Conservation (phyloP, 2,888 invertebrate species). For the Euplexia lucipara region DNA sequence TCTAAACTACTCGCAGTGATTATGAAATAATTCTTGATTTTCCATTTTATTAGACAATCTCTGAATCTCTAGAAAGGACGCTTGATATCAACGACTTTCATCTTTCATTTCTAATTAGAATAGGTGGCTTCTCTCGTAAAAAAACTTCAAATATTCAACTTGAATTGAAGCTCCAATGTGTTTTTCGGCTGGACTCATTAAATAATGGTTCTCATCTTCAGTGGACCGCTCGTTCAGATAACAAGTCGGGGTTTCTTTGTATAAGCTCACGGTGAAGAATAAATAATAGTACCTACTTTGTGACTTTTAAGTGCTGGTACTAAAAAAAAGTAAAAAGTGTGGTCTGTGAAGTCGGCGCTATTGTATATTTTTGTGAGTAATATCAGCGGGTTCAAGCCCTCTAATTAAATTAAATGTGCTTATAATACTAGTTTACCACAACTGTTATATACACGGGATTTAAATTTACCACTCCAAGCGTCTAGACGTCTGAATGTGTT, state of each 20-base stretch:
- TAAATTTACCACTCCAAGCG: conserved; percentile 21
- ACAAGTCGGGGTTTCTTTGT: conserved; percentile 26
- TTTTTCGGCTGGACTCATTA: conserved; percentile 45
- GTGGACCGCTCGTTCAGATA: conserved; percentile 22
- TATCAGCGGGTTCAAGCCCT: not conserved
- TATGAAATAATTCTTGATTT: conserved; percentile 22
- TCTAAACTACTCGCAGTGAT: conserved; percentile 25
- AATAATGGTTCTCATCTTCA: conserved; percentile 28
- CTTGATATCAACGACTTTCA: conserved; percentile 31
- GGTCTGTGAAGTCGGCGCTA: conserved; percentile 4
- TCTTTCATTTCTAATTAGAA: conserved; percentile 48
- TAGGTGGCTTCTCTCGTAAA: conserved; percentile 34
- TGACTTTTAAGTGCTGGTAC: conserved; percentile 7
- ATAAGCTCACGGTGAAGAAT: conserved; percentile 11
- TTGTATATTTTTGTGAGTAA: conserved; percentile 5
- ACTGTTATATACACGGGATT: conserved; percentile 13
- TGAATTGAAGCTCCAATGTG: conserved; percentile 23
- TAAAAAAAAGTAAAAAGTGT: conserved; percentile 17
- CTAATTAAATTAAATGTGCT: conserved; percentile 22
- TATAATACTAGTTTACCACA: conserved; percentile 1
- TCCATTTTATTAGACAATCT: conserved; percentile 1
- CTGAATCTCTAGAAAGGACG: conserved; percentile 11
- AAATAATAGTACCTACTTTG: conserved; percentile 23
- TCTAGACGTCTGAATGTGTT: conserved; percentile 41
- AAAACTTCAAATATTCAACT: conserved; percentile 21